Percentiles rank a stretch among this genome's conserved stretches.
Evolutionary conservation across 2,797 vertebrate species (phyloP).

Genomic region (Glossophaga mutica): DNA sequence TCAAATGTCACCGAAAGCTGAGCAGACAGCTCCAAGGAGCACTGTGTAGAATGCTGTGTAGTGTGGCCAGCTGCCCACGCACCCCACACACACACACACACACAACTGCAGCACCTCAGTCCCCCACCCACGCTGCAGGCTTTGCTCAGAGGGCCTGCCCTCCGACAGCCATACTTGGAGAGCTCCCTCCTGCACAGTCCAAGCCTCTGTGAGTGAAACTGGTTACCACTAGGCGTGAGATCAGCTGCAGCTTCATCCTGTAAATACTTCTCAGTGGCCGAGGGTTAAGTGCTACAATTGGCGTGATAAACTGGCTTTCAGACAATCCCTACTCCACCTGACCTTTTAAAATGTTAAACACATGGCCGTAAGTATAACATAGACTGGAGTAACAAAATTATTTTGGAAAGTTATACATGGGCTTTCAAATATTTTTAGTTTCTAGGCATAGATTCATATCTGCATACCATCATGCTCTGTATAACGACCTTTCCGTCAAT

Average conservation of each 20-base stretch:
- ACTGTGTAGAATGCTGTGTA: too few species aligned
- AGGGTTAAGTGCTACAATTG: not conserved
- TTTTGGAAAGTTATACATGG: not conserved
- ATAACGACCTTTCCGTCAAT: not conserved
- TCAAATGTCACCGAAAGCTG: conserved; percentile 32
- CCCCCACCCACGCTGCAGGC: not conserved
- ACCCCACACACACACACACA: too few species aligned
- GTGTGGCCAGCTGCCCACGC: too few species aligned
- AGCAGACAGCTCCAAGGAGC: not conserved
- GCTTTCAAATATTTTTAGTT: not conserved
- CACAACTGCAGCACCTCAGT: too few species aligned
- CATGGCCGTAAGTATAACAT: not conserved
- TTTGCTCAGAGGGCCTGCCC: not conserved
- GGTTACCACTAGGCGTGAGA: not conserved
- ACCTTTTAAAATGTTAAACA: not conserved
- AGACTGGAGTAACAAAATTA: not conserved
- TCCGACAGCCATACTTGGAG: not conserved
- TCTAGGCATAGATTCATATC: not conserved
- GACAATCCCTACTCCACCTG: not conserved
- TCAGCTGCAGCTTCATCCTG: not conserved
- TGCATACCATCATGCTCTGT: not conserved
- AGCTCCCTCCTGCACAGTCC: not conserved
- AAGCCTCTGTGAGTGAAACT: not conserved
- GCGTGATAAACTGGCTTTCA: not conserved
- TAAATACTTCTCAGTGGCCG: not conserved